These are phyloP conservation scores for Stichopus horrens DNA, from an alignment of 53 echinoderm and acorn worm genomes.

Conservation along the genomic window DNA sequence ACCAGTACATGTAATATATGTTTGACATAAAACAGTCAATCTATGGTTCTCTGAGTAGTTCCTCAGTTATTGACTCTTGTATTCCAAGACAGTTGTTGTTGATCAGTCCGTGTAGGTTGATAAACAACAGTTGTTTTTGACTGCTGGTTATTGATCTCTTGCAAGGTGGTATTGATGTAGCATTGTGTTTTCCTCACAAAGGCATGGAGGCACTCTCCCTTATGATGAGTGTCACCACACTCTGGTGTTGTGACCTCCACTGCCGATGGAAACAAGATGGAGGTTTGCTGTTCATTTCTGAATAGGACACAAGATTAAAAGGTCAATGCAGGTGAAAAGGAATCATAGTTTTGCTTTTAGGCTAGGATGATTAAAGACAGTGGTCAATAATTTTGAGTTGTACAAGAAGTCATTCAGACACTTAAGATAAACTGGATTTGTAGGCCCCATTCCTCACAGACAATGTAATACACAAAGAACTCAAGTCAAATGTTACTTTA, in stretches of 20 bases:
- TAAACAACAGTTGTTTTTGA: slow-evolving; percentile 36
- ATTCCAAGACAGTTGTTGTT: neutral
- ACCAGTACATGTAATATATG: no score
- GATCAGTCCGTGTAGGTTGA: neutral
- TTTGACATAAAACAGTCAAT: no score
- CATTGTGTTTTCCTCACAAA: neutral
- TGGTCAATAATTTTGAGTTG: slow-evolving; percentile 32
- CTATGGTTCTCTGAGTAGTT: no score
- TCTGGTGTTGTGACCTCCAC: neutral
- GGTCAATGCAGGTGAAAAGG: slow-evolving; percentile 13
- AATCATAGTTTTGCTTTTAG: slow-evolving; percentile 22
- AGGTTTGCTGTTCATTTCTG: slow-evolving; percentile 22
- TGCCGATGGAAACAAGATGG: neutral
- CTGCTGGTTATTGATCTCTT: slow-evolving; percentile 12
- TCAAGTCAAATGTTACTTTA: no score
- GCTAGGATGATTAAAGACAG: slow-evolving; percentile 21
- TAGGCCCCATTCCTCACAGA: no score
- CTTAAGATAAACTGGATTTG: no score
- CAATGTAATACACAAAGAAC: no score
- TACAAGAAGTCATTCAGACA: neutral
- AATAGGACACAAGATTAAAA: slow-evolving; percentile 18
- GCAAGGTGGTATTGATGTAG: slow-evolving; percentile 7
- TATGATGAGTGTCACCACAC: neutral
- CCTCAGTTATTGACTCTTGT: no score
- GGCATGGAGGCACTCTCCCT: neutral